A percentile compares a stretch with the other conserved stretches of the same genome.
phyloP scores from a whole-genome alignment of 2,113 vertebrate species.

The Reinhardtius hippoglossoides region DNA sequence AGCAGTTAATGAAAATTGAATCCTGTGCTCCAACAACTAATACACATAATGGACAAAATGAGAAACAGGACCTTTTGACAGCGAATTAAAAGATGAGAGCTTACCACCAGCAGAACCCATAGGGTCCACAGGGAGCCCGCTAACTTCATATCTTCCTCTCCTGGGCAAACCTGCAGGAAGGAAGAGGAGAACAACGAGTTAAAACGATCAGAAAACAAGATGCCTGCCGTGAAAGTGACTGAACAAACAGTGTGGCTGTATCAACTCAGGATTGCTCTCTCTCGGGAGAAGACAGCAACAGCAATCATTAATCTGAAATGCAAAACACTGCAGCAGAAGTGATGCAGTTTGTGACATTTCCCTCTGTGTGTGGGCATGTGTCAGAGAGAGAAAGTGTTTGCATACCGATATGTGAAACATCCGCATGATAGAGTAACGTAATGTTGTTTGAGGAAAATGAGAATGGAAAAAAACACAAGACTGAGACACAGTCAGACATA shows the following conservation, averaged over 20 bases:
- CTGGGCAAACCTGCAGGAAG: conserved; percentile 55
- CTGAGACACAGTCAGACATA: too few relatives aligned
- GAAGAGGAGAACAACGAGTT: conserved; percentile 33
- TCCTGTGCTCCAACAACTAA: neutral
- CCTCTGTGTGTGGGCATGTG: neutral
- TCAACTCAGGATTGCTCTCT: conserved; percentile 49
- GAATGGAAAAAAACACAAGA: neutral
- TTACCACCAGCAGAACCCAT: conserved; percentile 77
- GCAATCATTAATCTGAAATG: conserved; percentile 63
- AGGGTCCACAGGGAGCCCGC: conserved; percentile 67
- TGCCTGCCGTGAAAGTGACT: conserved; percentile 47
- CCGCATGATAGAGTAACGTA: neutral
- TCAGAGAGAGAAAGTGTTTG: neutral
- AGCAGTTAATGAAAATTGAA: conserved; percentile 25
- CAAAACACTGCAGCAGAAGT: conserved; percentile 55
- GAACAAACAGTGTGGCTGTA: conserved; percentile 50
- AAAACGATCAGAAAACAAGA: conserved; percentile 40
- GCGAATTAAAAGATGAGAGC: conserved; percentile 34
- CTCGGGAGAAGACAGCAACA: conserved; percentile 29
- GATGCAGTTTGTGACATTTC: conserved; percentile 29
- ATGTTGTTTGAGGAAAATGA: conserved; percentile 4
- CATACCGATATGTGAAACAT: conserved; percentile 11
- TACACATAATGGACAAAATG: conserved; percentile 6
- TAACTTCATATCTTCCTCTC: conserved; percentile 76
- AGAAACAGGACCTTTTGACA: neutral